Base-by-base conservation (phyloP, 2,113 vertebrate genomes). In the Noctilio leporinus region DNA sequence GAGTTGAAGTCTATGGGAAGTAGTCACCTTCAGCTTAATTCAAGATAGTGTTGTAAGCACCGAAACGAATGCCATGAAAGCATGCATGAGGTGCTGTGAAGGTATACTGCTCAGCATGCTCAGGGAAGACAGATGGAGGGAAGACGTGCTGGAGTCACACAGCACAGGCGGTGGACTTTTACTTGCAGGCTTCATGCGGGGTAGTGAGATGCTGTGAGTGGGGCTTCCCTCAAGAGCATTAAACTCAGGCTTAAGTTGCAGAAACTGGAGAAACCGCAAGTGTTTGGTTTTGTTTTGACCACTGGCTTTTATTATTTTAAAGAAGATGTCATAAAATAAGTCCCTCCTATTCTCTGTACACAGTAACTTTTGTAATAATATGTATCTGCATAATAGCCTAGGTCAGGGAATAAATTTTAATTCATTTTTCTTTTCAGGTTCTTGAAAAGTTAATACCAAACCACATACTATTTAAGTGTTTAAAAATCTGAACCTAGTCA, bases 321-420 rank as follows among this genome's bases (percentile, higher is more conserved):
- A 65, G 62, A 94, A 78, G 33, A 80, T 49, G 10, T 81, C 19
- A 64, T 55, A 69, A 84, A 62, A 57, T 20, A 95, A 38, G 1
- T 47, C 28, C 26, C 10, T 86, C 73, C 10, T 82, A 83, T 51
- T 40, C n/a, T 85, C 30, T 57, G 7, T 35, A 80, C 22, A 77
- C 73, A 70, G 40, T 64, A 92, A 81, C 43, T 91, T 80, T 72
- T 78, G 16, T 38, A 86, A 77, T 85, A 67, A 72, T 38, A 59
- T 33, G 1, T 73, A 10, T 76, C 35, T 95, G 89, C 76, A 49
- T 69, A 72, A 72, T 45, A 26, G 40, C 5, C 24, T 59, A 78
- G n/a, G 92, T 91, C 28, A 77, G 84, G 65, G 67, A 95, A 91
- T 86, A 95, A 15, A 76, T 95, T 92, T 96, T 93, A 90, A 95